phyloP scores from a whole-genome alignment of 2,797 vertebrate genomes.

The Phalloptychus januarius region DNA sequence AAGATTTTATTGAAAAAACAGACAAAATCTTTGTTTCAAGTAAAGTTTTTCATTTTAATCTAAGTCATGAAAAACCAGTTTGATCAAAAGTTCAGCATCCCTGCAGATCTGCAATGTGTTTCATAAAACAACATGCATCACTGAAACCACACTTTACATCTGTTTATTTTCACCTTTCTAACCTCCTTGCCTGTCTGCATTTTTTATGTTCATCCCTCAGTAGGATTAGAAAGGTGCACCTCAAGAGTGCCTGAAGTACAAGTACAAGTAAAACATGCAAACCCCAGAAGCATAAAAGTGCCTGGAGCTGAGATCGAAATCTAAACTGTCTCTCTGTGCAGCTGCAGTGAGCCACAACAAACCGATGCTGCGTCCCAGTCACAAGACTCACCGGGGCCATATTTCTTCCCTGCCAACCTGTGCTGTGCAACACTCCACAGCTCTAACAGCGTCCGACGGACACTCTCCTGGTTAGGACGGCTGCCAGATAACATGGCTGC shows the following conservation, averaged over 20 bases:
- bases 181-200: background rate
- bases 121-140: background rate
- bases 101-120: background rate
- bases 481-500: constrained; percentile 36
- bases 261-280: constrained; percentile 29
- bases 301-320: constrained; percentile 19
- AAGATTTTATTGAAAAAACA: background rate
- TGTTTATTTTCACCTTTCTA: background rate
- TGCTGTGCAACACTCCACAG: constrained; percentile 27
- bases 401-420: constrained; percentile 24
- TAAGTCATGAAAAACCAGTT: background rate
- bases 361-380: constrained; percentile 12
- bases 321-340: constrained; percentile 12
- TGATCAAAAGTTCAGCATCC: background rate
- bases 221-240: constrained; percentile 6
- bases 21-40: background rate
- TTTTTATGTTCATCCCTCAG: constrained; percentile 7
- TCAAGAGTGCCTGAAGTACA: constrained; percentile 17
- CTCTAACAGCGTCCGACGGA: constrained; percentile 15
- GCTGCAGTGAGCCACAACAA: constrained; percentile 25
- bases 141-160: constrained; percentile 2
- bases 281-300: constrained; percentile 13
- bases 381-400: constrained; percentile 15
- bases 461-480: constrained; percentile 44
- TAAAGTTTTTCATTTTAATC: background rate